Conservation (phyloP, 2,888 invertebrate genomes). For the Platycheirus rosarum region DNA sequence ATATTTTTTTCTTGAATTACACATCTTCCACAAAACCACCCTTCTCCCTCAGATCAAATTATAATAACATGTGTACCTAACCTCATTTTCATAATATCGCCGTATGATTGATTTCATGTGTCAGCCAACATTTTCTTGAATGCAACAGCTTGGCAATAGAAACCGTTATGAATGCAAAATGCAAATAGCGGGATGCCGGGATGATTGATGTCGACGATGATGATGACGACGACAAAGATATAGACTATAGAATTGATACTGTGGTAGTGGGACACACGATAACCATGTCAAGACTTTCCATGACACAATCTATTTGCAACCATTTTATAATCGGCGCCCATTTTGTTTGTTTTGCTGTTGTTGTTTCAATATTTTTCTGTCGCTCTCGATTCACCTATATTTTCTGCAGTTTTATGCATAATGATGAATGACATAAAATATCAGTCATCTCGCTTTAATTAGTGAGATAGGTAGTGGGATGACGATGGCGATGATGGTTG, state of each 20-base stretch:
- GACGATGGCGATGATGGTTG: constrained; percentile 1
- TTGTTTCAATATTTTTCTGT: constrained; percentile 9
- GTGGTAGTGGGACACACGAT: constrained; percentile 19
- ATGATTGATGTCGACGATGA: constrained; percentile 63
- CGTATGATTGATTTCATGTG: constrained; percentile 63
- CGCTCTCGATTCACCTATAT: constrained; percentile 43
- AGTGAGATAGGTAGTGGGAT: constrained; percentile 2
- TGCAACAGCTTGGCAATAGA: constrained; percentile 62
- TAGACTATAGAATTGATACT: not conserved
- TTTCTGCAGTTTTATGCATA: constrained; percentile 35
- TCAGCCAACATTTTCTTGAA: constrained; percentile 33
- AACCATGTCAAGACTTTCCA: constrained; percentile 63
- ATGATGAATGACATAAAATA: constrained; percentile 53
- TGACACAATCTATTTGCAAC: constrained; percentile 38
- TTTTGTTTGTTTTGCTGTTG: constrained; percentile 9
- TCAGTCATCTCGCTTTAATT: constrained; percentile 60
- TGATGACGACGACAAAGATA: not conserved
- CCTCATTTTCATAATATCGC: constrained; percentile 48
- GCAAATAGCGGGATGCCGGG: constrained; percentile 28
- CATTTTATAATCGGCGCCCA: constrained; percentile 35
- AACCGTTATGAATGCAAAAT: constrained; percentile 68
- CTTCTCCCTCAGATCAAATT: not conserved
- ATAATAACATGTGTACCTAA: constrained; percentile 11
- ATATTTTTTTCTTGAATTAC: not conserved
- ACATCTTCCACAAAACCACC: not conserved